These are phyloP conservation scores for Nesometra sesokonis DNA, from an alignment of 35 echinoderm and acorn worm species.

Conservation along the genomic window DNA sequence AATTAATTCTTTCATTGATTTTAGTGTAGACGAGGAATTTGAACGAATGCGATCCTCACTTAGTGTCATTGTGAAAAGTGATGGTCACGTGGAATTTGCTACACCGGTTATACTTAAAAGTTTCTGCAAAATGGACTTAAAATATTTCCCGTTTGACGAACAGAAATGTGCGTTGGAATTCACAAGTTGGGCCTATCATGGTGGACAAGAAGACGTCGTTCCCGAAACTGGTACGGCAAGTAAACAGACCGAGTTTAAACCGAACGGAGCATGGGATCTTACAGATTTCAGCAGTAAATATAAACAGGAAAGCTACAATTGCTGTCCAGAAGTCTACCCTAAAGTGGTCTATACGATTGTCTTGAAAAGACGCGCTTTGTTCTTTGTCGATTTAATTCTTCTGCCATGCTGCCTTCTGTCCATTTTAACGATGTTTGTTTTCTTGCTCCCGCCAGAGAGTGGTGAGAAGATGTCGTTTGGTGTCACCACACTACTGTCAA, in stretches of 20 bases:
- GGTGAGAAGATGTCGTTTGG: slow-evolving; percentile 6
- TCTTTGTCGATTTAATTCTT: background rate
- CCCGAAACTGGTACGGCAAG: background rate
- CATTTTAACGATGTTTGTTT: background rate
- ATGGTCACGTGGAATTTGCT: slow-evolving; percentile 45
- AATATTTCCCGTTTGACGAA: slow-evolving; percentile 75
- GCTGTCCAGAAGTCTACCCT: background rate
- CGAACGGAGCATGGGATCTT: background rate
- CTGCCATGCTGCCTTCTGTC: background rate
- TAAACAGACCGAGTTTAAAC: background rate
- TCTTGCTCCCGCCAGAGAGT: background rate
- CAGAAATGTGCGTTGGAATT: slow-evolving; percentile 67
- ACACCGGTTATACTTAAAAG: slow-evolving; percentile 82
- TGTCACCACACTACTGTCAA: background rate
- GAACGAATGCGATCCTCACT: background rate
- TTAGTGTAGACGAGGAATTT: slow-evolving; percentile 21
- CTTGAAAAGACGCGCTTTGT: background rate
- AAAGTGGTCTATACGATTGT: background rate
- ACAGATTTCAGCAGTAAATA: background rate
- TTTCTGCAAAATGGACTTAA: slow-evolving; percentile 58
- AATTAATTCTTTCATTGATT: background rate
- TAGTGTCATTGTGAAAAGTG: background rate
- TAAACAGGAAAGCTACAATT: background rate
- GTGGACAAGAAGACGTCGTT: background rate
- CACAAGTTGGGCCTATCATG: slow-evolving; percentile 66